Conservation (phyloP, 37 sponge, comb jelly and placozoan genomes). For the Chondrosia reniformis region DNA sequence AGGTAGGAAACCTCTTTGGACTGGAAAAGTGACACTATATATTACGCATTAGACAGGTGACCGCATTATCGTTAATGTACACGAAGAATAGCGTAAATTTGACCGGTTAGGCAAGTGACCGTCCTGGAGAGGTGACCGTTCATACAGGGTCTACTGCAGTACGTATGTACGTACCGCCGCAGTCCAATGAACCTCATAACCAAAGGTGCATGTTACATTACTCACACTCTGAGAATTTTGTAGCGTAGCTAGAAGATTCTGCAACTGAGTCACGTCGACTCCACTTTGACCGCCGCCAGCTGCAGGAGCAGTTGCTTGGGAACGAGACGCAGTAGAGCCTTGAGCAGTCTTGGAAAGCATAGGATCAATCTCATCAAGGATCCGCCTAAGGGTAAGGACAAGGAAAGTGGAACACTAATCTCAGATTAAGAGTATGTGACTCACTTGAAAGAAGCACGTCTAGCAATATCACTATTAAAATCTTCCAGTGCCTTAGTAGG, state of each 20-base stretch:
- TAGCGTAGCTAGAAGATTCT: neutral
- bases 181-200: too few relatives aligned
- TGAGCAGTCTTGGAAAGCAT: neutral
- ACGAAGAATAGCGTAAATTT: too few relatives aligned
- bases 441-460: conserved; percentile 73
- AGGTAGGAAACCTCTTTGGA: too few relatives aligned
- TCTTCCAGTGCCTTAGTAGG: too few relatives aligned
- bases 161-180: too few relatives aligned
- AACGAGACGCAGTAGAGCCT: neutral
- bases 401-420: too few relatives aligned
- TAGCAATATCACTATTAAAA: conserved; percentile 57
- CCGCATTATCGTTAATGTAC: too few relatives aligned
- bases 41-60: too few relatives aligned
- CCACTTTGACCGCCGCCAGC: conserved; percentile 25
- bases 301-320: neutral
- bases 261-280: conserved; percentile 22
- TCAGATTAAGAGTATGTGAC: neutral
- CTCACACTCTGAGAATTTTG: conserved; percentile 6
- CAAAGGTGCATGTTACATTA: neutral
- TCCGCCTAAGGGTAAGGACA: neutral
- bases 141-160: too few relatives aligned
- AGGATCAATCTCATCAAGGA: conserved; percentile 20
- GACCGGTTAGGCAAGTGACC: too few relatives aligned
- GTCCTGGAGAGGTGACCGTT: too few relatives aligned
- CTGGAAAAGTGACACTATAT: too few relatives aligned